Conservation (phyloP, 2,888 invertebrate genomes). For the Pycnomerus fuliginosus region DNA sequence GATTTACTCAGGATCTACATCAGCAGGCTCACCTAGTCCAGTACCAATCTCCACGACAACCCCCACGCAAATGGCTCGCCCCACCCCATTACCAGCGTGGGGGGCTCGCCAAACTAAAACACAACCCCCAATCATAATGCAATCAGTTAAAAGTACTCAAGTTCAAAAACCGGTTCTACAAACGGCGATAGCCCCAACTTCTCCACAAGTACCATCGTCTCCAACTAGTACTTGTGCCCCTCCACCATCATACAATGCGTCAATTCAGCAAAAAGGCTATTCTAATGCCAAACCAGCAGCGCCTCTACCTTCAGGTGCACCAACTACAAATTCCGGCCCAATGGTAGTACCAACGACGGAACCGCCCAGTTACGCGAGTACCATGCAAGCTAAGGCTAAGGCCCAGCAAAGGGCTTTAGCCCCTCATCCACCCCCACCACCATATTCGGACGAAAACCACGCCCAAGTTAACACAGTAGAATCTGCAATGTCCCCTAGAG, state of each 20-base stretch:
- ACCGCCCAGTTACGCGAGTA: slow-evolving; percentile 89
- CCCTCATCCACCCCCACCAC: slow-evolving; percentile 65
- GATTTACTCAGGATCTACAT: slow-evolving; percentile 80
- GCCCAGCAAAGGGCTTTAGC: slow-evolving; percentile 62
- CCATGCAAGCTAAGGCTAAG: slow-evolving; percentile 72
- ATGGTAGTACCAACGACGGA: slow-evolving; percentile 72
- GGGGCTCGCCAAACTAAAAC: slow-evolving; percentile 84
- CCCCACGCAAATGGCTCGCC: slow-evolving; percentile 68
- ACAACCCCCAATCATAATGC: slow-evolving; percentile 94
- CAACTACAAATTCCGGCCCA: slow-evolving; percentile 50
- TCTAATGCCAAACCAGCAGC: slow-evolving; percentile 49
- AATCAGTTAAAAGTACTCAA: slow-evolving; percentile 93
- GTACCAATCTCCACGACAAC: slow-evolving; percentile 65
- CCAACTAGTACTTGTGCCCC: slow-evolving; percentile 61
- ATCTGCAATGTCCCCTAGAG: slow-evolving; percentile 53
- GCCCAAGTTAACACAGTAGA: slow-evolving; percentile 53
- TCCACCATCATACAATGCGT: slow-evolving; percentile 80
- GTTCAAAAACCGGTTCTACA: slow-evolving; percentile 93
- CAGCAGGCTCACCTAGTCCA: slow-evolving; percentile 80
- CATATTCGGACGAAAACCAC: slow-evolving; percentile 57
- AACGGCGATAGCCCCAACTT: slow-evolving; percentile 87
- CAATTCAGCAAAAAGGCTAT: slow-evolving; percentile 71
- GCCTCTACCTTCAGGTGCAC: slow-evolving; percentile 42
- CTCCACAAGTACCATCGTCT: slow-evolving; percentile 51
- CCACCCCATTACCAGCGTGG: slow-evolving; percentile 82